Evolutionary conservation across 2,113 vertebrate genomes (phyloP).

Genomic region (Gasterosteus nipponicus): DNA sequence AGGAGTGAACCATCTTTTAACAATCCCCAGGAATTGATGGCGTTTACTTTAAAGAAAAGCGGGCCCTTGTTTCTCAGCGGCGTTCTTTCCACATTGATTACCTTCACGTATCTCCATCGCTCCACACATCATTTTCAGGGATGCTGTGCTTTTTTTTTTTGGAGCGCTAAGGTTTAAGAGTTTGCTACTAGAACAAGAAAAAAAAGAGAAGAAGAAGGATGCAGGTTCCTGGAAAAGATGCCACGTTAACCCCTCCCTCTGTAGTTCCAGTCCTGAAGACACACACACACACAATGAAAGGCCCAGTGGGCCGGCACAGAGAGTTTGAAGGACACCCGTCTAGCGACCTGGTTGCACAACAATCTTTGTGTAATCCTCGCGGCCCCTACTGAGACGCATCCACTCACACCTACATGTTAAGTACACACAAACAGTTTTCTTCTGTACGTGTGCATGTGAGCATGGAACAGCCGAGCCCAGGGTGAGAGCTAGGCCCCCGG

Average conservation of each 20-base stretch:
- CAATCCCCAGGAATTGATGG: neutral
- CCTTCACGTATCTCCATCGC: neutral
- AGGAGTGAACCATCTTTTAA: constrained; percentile 17
- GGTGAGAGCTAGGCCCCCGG: neutral
- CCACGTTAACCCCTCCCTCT: constrained; percentile 43
- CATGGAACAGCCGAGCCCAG: constrained; percentile 12
- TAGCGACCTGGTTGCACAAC: constrained; percentile 68
- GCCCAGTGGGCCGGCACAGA: constrained; percentile 75
- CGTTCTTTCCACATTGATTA: neutral
- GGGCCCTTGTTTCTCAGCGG: neutral
- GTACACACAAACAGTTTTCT: constrained; percentile 4
- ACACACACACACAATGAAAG: constrained; percentile 64
- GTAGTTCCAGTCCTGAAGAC: constrained; percentile 29
- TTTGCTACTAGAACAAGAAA: neutral
- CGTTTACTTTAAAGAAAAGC: constrained; percentile 6
- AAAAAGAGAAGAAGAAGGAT: constrained; percentile 2
- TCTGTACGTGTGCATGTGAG: constrained; percentile 7
- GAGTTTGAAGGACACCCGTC: constrained; percentile 60
- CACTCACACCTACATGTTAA: constrained; percentile 39
- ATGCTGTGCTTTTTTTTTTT: neutral
- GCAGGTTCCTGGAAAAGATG: constrained; percentile 46
- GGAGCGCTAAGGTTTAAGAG: neutral
- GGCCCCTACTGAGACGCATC: constrained; percentile 47
- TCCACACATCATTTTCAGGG: neutral
- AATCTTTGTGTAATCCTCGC: constrained; percentile 77